These are phyloP conservation scores for Rhizomys pruinosus DNA, from an alignment of 2,113 vertebrate species.

Conservation along the genomic window DNA sequence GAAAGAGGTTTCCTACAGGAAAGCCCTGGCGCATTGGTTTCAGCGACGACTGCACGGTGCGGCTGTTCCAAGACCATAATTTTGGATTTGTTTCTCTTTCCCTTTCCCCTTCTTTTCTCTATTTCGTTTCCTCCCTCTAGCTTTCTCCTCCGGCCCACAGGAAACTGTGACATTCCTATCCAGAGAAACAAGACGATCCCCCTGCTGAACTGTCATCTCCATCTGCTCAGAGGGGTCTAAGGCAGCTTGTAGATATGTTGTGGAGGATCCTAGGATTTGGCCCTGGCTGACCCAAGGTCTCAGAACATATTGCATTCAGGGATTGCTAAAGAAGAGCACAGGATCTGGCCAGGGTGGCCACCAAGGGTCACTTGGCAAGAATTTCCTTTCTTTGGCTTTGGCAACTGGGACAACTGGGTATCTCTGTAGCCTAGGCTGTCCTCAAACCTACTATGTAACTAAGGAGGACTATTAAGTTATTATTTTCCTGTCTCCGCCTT, in stretches of 20 bases:
- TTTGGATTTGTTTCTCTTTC: neutral
- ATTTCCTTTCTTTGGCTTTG: neutral
- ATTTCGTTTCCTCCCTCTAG: neutral
- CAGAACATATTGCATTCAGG: neutral
- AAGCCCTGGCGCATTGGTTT: neutral
- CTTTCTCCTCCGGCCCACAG: neutral
- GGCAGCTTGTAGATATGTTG: neutral
- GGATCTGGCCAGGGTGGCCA: neutral
- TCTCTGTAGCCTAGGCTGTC: neutral
- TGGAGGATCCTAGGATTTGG: neutral
- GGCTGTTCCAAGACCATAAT: too few species aligned
- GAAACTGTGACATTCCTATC: neutral
- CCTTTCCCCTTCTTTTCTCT: neutral
- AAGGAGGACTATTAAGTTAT: neutral
- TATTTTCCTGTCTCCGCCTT: neutral
- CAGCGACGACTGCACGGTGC: neutral
- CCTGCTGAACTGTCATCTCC: neutral
- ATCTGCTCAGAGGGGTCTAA: neutral
- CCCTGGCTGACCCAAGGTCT: neutral
- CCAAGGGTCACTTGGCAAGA: neutral
- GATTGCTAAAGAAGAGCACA: neutral
- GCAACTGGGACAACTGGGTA: neutral
- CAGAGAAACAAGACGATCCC: neutral
- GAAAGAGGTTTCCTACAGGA: neutral
- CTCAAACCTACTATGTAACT: neutral